These are phyloP conservation scores for Heliconius himera DNA, from an alignment of 1,140 invertebrate species.

Conservation along the genomic window DNA sequence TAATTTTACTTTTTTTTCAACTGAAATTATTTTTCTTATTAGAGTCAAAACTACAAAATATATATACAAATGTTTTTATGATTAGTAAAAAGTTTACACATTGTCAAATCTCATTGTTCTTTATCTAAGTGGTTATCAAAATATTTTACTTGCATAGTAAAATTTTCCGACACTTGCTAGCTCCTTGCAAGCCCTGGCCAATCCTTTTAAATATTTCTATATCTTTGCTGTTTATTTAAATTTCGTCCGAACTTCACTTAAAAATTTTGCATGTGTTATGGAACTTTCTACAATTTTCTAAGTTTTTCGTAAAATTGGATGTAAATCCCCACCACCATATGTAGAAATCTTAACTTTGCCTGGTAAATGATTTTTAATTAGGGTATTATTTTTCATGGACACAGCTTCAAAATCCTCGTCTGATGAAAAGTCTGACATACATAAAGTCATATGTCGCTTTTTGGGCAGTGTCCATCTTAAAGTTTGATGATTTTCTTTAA, in stretches of 20 bases:
- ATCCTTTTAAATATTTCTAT: not conserved
- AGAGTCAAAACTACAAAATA: constrained; percentile 72
- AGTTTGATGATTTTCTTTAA: constrained; percentile 53
- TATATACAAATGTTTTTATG: constrained; percentile 76
- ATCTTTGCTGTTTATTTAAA: not conserved
- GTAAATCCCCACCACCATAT: constrained; percentile 71
- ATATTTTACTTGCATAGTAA: constrained; percentile 30
- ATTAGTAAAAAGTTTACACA: constrained; percentile 74
- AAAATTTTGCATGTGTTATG: not conserved
- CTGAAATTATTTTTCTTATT: constrained; percentile 65
- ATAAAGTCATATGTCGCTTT: constrained; percentile 66
- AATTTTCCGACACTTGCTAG: not conserved
- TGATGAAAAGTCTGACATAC: constrained; percentile 70
- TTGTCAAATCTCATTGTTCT: constrained; percentile 18
- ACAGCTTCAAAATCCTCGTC: constrained; percentile 64
- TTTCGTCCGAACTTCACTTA: not conserved
- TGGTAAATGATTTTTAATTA: constrained; percentile 57
- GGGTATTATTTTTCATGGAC: constrained; percentile 62
- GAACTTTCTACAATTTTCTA: constrained; percentile 37
- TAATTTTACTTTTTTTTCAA: constrained; percentile 49
- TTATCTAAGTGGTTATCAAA: constrained; percentile 47
- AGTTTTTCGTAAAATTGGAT: constrained; percentile 69
- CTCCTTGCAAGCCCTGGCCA: not conserved
- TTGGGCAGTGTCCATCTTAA: constrained; percentile 70
- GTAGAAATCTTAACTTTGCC: constrained; percentile 68